These are phyloP conservation scores for Neogobius melanostomus DNA, from an alignment of 2,113 vertebrate species.

Conservation along the genomic window DNA sequence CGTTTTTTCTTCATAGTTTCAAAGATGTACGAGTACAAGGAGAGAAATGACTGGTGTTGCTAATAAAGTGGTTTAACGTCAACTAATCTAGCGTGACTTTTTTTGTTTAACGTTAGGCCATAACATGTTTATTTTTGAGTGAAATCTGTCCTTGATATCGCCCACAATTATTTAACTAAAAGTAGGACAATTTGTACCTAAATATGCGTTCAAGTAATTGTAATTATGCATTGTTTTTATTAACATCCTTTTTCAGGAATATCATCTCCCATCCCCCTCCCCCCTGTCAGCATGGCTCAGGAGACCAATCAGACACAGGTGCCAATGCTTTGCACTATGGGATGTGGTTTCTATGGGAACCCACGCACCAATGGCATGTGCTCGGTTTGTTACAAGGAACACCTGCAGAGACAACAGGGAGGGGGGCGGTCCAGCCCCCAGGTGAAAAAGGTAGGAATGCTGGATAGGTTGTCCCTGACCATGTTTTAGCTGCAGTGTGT, in stretches of 20 bases:
- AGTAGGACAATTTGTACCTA: too few relatives aligned
- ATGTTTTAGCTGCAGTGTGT: not conserved
- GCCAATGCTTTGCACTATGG: conserved; percentile 88
- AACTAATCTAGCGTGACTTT: not conserved
- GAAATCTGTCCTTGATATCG: too few relatives aligned
- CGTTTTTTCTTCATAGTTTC: not conserved
- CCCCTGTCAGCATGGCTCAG: conserved; percentile 85
- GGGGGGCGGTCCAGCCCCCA: conserved; percentile 83
- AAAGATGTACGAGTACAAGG: not conserved
- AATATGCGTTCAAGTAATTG: too few relatives aligned
- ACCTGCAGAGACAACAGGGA: conserved; percentile 88
- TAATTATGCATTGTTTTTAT: conserved; percentile 24
- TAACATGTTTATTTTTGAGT: not conserved
- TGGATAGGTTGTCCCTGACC: conserved; percentile 21
- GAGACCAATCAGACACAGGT: conserved; percentile 91
- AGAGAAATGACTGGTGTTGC: not conserved
- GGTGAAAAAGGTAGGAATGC: conserved; percentile 80
- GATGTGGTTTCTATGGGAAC: conserved; percentile 91
- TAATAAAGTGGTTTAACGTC: too few relatives aligned
- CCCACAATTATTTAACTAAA: too few relatives aligned
- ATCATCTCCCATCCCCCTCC: conserved; percentile 73
- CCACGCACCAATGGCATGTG: conserved; percentile 91
- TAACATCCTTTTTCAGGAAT: conserved; percentile 71
- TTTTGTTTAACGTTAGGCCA: not conserved
- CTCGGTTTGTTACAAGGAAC: conserved; percentile 91